phyloP scores from a whole-genome alignment of 2,888 invertebrate genomes.

The Agrotis ipsilon region DNA sequence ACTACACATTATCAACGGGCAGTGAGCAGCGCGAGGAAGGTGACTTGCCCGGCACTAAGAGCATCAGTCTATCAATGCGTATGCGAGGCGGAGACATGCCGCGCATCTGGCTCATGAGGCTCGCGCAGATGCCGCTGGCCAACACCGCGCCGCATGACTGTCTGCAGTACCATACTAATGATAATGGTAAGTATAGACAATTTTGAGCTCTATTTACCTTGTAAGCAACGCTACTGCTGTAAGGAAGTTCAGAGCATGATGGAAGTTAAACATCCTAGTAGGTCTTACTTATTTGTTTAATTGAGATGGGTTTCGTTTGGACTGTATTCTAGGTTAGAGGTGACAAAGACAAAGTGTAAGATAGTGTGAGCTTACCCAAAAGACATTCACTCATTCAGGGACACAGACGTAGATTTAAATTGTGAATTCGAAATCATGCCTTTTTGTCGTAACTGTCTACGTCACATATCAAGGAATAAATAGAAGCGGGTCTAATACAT shows the following conservation, averaged over 20 bases:
- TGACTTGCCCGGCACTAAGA: conserved; percentile 75
- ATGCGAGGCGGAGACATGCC: conserved; percentile 90
- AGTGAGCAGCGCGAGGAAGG: conserved; percentile 80
- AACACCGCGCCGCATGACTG: conserved; percentile 95
- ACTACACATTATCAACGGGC: conserved; percentile 92
- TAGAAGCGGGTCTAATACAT: neutral
- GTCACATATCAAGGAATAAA: neutral
- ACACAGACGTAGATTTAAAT: too few relatives aligned
- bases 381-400: too few relatives aligned
- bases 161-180: conserved; percentile 93
- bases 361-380: too few relatives aligned
- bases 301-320: too few relatives aligned
- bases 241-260: neutral
- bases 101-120: conserved; percentile 95
- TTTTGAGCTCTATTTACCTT: neutral
- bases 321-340: too few relatives aligned
- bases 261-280: neutral
- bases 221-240: too few relatives aligned
- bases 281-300: neutral
- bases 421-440: neutral
- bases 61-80: conserved; percentile 89
- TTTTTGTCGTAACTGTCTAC: neutral
- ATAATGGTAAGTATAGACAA: conserved; percentile 86
- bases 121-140: conserved; percentile 95
- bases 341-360: too few relatives aligned